phyloP scores from a whole-genome alignment of 2,113 vertebrate genomes.

The Blennius ocellaris region DNA sequence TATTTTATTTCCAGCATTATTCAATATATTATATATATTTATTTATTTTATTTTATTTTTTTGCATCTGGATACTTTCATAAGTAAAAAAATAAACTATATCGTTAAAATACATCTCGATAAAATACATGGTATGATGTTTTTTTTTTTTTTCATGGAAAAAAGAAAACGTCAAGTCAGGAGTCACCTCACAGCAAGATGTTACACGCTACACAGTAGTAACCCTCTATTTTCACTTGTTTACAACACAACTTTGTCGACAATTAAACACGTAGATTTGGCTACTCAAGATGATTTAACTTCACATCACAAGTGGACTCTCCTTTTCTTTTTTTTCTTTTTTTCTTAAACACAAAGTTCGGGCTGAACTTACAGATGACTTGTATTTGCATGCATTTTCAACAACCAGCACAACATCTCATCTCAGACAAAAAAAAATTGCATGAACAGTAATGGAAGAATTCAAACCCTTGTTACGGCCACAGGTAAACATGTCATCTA shows the following conservation, averaged over 20 bases:
- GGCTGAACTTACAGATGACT: conserved; percentile 68
- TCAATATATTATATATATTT: conserved; percentile 4
- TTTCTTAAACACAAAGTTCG: conserved; percentile 66
- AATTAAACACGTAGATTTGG: conserved; percentile 49
- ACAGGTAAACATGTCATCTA: conserved; percentile 66
- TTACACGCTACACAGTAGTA: conserved; percentile 67
- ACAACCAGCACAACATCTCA: conserved; percentile 84
- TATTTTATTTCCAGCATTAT: conserved; percentile 73
- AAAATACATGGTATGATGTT: conserved; percentile 90
- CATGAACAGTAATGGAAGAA: conserved; percentile 87
- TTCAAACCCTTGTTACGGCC: conserved; percentile 70
- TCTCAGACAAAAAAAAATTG: conserved; percentile 83
- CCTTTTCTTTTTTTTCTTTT: conserved; percentile 52
- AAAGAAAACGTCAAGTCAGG: conserved; percentile 55
- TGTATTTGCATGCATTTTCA: conserved; percentile 91
- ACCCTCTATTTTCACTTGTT: conserved; percentile 66
- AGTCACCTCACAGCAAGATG: conserved; percentile 69
- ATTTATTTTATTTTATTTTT: too few relatives aligned
- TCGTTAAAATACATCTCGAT: conserved; percentile 93
- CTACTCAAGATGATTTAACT: conserved; percentile 67
- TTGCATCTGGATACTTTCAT: conserved; percentile 75
- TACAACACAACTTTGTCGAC: conserved; percentile 66
- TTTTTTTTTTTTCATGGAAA: conserved; percentile 87
- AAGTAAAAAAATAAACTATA: conserved; percentile 98
- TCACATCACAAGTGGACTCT: conserved; percentile 86